These are phyloP conservation scores for Fulica atra DNA, from an alignment of 2,113 vertebrate genomes.

Conservation along the genomic window DNA sequence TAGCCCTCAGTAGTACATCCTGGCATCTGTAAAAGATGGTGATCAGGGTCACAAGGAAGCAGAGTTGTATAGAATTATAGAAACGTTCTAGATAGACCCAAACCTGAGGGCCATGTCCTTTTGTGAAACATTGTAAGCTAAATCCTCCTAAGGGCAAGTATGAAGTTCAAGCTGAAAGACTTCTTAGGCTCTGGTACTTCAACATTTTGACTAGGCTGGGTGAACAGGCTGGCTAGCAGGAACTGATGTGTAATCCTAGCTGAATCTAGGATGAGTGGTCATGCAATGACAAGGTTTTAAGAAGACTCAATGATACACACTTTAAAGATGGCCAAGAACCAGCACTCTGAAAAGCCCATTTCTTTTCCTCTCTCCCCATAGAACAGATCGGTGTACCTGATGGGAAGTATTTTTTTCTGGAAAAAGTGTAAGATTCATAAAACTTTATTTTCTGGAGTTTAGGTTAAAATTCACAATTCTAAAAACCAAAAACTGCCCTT, in stretches of 20 bases:
- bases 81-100: neutral
- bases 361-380: neutral
- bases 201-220: neutral
- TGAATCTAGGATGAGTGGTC: neutral
- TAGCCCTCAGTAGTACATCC: neutral
- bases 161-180: neutral
- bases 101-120: neutral
- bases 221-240: neutral
- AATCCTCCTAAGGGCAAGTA: neutral
- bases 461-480: neutral
- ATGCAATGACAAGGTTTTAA: neutral
- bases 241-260: neutral
- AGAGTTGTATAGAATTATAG: neutral
- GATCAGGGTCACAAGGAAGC: neutral
- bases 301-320: accelerated
- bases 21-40: neutral
- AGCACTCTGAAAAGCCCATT: neutral
- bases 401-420: neutral
- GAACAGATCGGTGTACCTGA: neutral
- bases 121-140: neutral
- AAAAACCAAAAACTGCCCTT: neutral
- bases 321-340: neutral
- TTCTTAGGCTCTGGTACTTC: neutral
- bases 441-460: neutral
- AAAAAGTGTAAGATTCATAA: neutral